A percentile compares a stretch with the other conserved stretches of the same genome.
These are phyloP conservation scores for Sebastolobus altivelis DNA, from an alignment of 2,797 vertebrate genomes.

Conservation along the genomic window DNA sequence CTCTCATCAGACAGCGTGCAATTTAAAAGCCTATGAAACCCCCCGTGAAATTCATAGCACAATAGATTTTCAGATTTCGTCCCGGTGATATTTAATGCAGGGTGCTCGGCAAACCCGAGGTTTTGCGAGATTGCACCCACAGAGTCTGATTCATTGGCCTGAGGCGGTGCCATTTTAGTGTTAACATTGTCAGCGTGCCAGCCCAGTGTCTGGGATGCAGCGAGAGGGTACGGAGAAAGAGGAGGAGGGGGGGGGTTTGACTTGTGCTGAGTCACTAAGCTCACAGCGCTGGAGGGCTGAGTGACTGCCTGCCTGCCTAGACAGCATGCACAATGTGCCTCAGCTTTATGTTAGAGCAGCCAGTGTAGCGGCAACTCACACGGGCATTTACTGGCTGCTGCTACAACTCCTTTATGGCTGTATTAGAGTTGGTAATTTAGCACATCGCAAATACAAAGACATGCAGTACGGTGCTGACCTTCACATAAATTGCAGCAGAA, in stretches of 20 bases:
- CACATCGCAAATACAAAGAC: conserved; percentile 13
- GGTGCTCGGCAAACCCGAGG: neutral
- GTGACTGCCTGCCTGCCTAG: conserved; percentile 53
- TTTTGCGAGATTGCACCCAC: conserved; percentile 39
- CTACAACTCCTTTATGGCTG: neutral
- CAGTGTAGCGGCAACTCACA: conserved; percentile 28
- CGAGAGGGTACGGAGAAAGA: conserved; percentile 29
- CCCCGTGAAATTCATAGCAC: conserved; percentile 22
- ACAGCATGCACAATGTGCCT: conserved; percentile 30
- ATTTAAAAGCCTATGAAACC: conserved; percentile 18
- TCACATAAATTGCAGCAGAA: conserved; percentile 6
- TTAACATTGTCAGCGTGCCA: conserved; percentile 50
- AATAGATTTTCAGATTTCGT: conserved; percentile 30
- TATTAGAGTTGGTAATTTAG: conserved; percentile 10
- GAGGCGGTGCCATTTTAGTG: conserved; percentile 42
- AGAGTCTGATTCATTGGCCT: conserved; percentile 45
- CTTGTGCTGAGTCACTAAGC: conserved; percentile 73
- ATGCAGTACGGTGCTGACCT: neutral
- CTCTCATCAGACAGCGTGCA: conserved; percentile 25
- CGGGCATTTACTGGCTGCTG: neutral
- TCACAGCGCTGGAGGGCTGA: conserved; percentile 46
- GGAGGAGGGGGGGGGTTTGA: conserved; percentile 2
- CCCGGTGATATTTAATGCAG: conserved; percentile 9
- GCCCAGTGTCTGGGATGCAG: conserved; percentile 45
- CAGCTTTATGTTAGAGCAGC: conserved; percentile 14